phyloP scores from a whole-genome alignment of 2,888 invertebrate genomes.

The Xylophagus ater region DNA sequence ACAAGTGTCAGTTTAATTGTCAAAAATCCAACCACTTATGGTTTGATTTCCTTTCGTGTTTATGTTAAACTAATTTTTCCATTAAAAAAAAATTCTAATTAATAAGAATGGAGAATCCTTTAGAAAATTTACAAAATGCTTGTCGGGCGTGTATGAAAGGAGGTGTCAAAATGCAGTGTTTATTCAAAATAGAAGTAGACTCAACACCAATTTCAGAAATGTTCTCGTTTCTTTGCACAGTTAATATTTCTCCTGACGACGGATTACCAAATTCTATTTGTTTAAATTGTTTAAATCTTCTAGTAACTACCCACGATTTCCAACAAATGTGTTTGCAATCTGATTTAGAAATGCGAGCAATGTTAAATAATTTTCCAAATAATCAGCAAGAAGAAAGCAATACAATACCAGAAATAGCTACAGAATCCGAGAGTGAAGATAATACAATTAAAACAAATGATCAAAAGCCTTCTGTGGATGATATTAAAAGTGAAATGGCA shows the following conservation, averaged over 20 bases:
- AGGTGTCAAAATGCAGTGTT: constrained; percentile 6
- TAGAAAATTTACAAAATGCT: too few species aligned
- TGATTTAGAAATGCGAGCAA: constrained; percentile 33
- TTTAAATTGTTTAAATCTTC: constrained; percentile 41
- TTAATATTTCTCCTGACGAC: constrained; percentile 41
- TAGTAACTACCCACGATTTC: constrained; percentile 42
- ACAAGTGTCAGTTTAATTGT: too few species aligned
- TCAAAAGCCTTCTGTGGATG: too few species aligned
- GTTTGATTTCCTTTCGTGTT: too few species aligned
- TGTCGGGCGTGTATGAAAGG: constrained; percentile 18
- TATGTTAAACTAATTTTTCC: too few species aligned
- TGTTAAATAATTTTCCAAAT: too few species aligned
- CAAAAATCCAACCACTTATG: too few species aligned
- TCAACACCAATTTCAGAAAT: constrained; percentile 25
- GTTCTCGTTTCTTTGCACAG: constrained; percentile 29
- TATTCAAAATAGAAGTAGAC: constrained; percentile 3
- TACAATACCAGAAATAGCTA: constrained; percentile 21
- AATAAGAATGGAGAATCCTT: too few species aligned
- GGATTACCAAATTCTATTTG: constrained; percentile 51
- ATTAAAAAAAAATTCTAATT: too few species aligned
- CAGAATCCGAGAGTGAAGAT: too few species aligned
- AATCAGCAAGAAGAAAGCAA: constrained; percentile 26
- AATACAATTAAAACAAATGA: too few species aligned
- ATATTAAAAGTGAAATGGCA: too few species aligned
- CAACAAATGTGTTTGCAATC: constrained; percentile 40